Evolutionary conservation across 2,888 invertebrate genomes (phyloP), one percentile per base, ranked within the genome.

Genomic region (Elmis aenea): DNA sequence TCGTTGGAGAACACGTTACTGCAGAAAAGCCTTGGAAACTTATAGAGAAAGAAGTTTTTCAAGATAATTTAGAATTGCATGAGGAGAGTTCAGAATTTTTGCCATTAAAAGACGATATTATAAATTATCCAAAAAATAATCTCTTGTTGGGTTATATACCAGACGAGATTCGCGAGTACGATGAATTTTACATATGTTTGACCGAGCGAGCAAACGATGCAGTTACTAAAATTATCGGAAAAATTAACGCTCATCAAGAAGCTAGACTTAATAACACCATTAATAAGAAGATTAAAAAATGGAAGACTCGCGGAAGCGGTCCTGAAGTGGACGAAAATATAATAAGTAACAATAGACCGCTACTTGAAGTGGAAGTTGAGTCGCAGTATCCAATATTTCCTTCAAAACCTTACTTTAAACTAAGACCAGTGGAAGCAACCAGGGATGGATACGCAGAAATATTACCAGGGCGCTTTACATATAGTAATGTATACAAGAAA

Each of bases 1-100:
- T 77, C 2, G 74, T 85, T 23, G 86, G 84, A 1, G 68, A 74
- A 20, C 74, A 85, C 55, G 74, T 87, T 0, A 83, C 78, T 1
- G 75, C 79, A 10, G 85, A 86, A 58, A 78, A 75, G 53, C 85
- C 86, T 0, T 87, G 85, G 85, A 80, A 79, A 42, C 71, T 69
- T 40, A 67, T 85, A 0, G 68, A 67, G 11, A 85, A 77, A 59
- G 72, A 74, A 16, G 67, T 73, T 25, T 66, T 87, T 1, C 68
- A 76, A 29, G 81, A 85, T 50, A 70, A 74, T 32, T 70, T 86
- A 27, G 76, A 79, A 2, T 45, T 73, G 0, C 71, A 76, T 24
- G 74, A 73, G 9, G 75, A 70, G 38, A 67, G 63, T 38, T 71
- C 71, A 4, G 74, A 74, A 31, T 74, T 75, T 45, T 37, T 70